Conservation (phyloP, 2,888 invertebrate genomes). For the Balanococcus diminutus region DNA sequence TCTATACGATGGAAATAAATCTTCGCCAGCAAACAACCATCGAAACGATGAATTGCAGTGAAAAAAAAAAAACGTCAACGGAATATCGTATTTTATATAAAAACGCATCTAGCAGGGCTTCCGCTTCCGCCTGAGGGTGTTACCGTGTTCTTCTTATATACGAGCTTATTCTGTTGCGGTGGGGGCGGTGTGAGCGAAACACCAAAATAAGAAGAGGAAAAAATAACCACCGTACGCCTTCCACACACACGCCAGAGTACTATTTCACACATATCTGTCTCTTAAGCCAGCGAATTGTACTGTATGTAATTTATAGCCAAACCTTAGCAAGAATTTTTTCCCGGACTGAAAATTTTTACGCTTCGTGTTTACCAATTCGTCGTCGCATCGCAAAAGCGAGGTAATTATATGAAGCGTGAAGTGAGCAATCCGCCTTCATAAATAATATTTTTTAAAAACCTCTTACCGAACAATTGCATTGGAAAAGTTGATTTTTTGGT, state of each 20-base stretch:
- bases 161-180: not conserved
- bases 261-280: slow-evolving; percentile 37
- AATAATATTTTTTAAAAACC: slow-evolving; percentile 36
- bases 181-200: not conserved
- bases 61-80: not conserved
- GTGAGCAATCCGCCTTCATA: not conserved
- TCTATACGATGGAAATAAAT: not conserved
- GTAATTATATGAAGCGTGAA: slow-evolving; percentile 15
- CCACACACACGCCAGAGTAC: not conserved
- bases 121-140: slow-evolving; percentile 42
- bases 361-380: not conserved
- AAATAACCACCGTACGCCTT: not conserved
- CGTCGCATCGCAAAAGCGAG: not conserved
- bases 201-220: not conserved
- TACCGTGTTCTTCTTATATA: not conserved
- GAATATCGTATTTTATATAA: slow-evolving; percentile 25
- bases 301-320: slow-evolving; percentile 6
- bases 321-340: not conserved
- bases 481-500: too few species aligned
- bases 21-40: not conserved
- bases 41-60: not conserved
- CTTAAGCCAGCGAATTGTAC: not conserved
- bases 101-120: slow-evolving; percentile 34
- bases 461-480: too few species aligned
- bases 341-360: not conserved